Conservation (phyloP, 2,797 vertebrate species). For the Phoxinus dragarum region DNA sequence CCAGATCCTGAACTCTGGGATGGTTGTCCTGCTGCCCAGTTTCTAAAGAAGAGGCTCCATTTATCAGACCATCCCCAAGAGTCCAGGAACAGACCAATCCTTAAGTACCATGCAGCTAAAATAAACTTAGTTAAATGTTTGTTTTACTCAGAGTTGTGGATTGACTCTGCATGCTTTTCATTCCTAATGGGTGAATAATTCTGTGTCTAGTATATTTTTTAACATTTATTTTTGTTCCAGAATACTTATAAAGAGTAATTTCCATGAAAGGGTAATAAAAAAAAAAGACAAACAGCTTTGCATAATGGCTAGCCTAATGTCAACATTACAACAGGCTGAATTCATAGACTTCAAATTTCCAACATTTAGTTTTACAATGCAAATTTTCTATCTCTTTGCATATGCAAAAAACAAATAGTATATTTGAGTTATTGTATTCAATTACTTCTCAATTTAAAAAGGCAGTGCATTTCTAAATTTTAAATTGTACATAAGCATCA, state of each 20-base stretch:
- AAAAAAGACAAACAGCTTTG: not conserved
- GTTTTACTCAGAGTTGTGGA: too few species aligned
- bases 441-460: not conserved
- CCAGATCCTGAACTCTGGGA: too few species aligned
- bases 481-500: not conserved
- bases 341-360: not conserved
- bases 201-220: too few species aligned
- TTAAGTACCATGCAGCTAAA: too few species aligned
- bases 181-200: not conserved
- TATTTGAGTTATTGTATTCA: not conserved
- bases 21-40: too few species aligned
- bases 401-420: not conserved
- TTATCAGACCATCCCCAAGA: too few species aligned
- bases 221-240: not conserved
- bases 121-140: too few species aligned
- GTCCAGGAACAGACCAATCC: conserved; percentile 25
- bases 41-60: too few species aligned
- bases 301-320: not conserved
- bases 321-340: not conserved
- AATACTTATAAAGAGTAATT: not conserved
- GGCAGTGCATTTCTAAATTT: too few species aligned
- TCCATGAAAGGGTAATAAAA: not conserved
- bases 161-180: too few species aligned
- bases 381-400: not conserved
- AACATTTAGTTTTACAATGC: not conserved